A percentile compares a stretch with the other conserved stretches of the same genome.
phyloP scores from a whole-genome alignment of 2,888 invertebrate species.

The Aquatica leii region DNA sequence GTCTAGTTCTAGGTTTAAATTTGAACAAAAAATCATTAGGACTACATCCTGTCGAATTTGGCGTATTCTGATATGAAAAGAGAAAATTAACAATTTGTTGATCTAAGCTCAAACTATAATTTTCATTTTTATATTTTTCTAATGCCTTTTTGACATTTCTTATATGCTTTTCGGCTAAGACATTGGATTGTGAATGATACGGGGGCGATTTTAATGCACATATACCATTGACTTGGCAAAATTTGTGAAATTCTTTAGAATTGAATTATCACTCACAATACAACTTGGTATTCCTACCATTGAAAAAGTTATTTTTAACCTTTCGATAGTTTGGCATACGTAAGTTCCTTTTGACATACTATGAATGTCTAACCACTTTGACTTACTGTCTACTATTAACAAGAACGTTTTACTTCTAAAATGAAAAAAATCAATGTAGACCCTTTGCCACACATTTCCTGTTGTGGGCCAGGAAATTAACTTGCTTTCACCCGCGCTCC shows the following conservation, averaged over 20 bases:
- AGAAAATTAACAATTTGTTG: background rate
- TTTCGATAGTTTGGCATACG: background rate
- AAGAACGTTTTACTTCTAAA: no score
- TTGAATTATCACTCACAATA: no score
- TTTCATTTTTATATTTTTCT: background rate
- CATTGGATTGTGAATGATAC: background rate
- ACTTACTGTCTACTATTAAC: no score
- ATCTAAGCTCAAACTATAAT: no score
- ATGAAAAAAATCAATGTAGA: no score
- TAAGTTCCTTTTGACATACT: background rate
- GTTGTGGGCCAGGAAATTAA: no score
- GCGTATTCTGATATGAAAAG: background rate
- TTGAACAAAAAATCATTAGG: background rate
- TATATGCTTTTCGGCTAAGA: background rate
- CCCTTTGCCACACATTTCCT: no score
- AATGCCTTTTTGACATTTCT: background rate
- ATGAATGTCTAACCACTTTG: background rate
- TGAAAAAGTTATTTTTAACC: background rate
- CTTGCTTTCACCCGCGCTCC: no score
- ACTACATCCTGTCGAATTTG: background rate
- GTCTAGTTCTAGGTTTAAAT: background rate
- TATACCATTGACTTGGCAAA: background rate
- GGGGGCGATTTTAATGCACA: background rate
- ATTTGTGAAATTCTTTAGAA: no score
- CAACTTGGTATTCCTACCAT: no score